These are phyloP conservation scores for Apostichopus japonicus DNA, from an alignment of 35 echinoderm and acorn worm species.

Conservation along the genomic window DNA sequence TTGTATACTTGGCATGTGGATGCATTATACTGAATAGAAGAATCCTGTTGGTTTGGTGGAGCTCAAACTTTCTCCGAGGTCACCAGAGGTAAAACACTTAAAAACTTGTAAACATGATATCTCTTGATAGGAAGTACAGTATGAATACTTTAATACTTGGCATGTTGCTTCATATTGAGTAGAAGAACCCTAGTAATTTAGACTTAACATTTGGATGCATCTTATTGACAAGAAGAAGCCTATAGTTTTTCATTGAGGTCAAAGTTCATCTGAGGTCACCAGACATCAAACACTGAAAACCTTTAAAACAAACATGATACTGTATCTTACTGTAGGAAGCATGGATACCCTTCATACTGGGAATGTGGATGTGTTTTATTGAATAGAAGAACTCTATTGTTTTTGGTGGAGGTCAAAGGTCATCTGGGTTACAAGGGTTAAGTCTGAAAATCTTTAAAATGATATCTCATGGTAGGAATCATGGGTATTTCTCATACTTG, in stretches of 20 bases:
- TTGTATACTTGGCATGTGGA: neutral
- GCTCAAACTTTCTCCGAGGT: neutral
- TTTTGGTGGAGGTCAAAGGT: neutral
- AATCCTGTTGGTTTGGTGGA: neutral
- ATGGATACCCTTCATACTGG: neutral
- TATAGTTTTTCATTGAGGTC: too few species aligned
- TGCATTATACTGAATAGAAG: neutral
- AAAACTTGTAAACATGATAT: neutral
- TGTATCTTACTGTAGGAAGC: too few species aligned
- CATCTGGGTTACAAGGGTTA: neutral
- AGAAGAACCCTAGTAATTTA: neutral
- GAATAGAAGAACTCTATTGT: neutral
- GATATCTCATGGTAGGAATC: too few species aligned
- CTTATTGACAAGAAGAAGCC: too few species aligned
- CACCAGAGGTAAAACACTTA: neutral
- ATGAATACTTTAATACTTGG: neutral
- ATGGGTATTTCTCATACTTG: too few species aligned
- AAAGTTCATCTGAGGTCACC: too few species aligned
- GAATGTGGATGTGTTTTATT: neutral
- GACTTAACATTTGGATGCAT: too few species aligned
- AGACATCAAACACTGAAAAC: too few species aligned
- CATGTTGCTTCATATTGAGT: neutral
- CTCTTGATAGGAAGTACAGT: neutral
- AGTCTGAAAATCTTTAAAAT: neutral
- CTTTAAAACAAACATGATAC: too few species aligned